These are phyloP conservation scores for Auanema freiburgensis DNA, from an alignment of 2,888 invertebrate genomes.

Conservation along the genomic window DNA sequence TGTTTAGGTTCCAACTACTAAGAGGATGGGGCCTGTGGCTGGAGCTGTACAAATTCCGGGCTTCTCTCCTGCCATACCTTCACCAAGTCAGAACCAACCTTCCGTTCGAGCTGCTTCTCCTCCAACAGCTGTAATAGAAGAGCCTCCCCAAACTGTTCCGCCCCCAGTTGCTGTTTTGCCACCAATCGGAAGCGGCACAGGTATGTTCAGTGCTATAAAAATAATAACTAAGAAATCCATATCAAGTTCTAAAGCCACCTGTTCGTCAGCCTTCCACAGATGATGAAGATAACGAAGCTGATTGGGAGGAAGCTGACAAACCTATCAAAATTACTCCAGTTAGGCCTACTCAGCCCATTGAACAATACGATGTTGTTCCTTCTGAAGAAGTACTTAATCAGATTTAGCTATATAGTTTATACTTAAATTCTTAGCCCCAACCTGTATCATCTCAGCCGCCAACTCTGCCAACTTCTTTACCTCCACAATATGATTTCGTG, in stretches of 20 bases:
- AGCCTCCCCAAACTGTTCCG: conserved; percentile 14
- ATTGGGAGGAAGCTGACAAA: conserved; percentile 32
- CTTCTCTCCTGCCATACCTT: background rate
- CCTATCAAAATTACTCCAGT: background rate
- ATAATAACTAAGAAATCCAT: background rate
- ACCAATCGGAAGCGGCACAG: background rate
- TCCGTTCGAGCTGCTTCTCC: background rate
- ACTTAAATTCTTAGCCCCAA: background rate
- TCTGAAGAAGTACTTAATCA: conserved; percentile 12
- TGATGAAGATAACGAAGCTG: conserved; percentile 31
- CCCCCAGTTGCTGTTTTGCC: conserved; percentile 30
- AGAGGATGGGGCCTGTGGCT: background rate
- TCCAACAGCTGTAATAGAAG: background rate
- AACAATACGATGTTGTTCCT: conserved; percentile 21
- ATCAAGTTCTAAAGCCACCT: background rate
- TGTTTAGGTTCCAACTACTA: background rate
- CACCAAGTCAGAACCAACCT: conserved; percentile 4
- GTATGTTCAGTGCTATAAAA: background rate
- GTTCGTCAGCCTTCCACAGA: conserved; percentile 26
- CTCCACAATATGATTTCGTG: conserved; percentile 7
- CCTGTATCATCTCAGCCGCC: background rate
- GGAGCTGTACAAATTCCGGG: background rate
- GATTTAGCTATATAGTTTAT: background rate
- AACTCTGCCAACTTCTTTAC: background rate
- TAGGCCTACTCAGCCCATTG: background rate